These are phyloP conservation scores for Lycocerus yunnanus DNA, from an alignment of 2,888 invertebrate genomes.

Conservation along the genomic window DNA sequence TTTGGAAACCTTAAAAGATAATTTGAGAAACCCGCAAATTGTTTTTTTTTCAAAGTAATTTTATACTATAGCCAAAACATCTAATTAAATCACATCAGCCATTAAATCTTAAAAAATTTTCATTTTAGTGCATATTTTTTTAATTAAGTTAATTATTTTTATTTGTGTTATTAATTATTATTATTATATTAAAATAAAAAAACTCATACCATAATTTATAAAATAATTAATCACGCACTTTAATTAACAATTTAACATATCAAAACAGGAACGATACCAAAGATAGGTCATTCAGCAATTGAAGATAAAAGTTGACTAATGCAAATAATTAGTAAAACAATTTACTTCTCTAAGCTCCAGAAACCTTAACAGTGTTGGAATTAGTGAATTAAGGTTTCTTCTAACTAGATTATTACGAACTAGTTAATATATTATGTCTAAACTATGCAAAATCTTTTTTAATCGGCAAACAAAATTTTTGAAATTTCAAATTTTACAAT, in stretches of 20 bases:
- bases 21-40: not conserved
- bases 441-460: not conserved
- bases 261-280: not conserved
- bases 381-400: slow-evolving; percentile 33
- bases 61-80: too few relatives aligned
- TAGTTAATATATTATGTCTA: not conserved
- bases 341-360: slow-evolving; percentile 24
- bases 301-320: slow-evolving; percentile 9
- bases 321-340: slow-evolving; percentile 16
- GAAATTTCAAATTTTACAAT: not conserved
- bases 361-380: slow-evolving; percentile 34
- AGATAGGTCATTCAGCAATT: not conserved
- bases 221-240: not conserved
- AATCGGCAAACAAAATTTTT: not conserved
- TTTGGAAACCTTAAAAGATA: not conserved
- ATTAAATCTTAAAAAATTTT: too few relatives aligned
- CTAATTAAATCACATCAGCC: too few relatives aligned
- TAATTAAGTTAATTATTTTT: too few relatives aligned
- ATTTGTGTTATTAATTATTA: too few relatives aligned
- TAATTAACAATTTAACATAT: not conserved
- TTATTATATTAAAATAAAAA: too few relatives aligned
- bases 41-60: not conserved
- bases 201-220: not conserved
- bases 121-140: too few relatives aligned
- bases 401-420: slow-evolving; percentile 37